Conservation (phyloP, 2,888 invertebrate genomes). For the Drosophila multiciliata region DNA sequence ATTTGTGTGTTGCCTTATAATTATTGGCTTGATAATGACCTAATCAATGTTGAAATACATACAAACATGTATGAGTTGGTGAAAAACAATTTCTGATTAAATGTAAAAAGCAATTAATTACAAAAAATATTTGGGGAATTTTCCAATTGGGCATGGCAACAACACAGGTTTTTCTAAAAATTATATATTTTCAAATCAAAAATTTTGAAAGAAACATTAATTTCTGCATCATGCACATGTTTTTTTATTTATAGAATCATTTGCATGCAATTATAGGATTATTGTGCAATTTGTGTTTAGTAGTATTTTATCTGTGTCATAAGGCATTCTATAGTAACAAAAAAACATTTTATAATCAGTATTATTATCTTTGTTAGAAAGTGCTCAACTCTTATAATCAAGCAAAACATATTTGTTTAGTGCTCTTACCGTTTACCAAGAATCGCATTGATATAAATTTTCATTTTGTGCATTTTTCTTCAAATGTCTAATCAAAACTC, state of each 20-base stretch:
- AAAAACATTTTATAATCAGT: not conserved
- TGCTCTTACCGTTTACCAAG: not conserved
- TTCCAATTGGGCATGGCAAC: slow-evolving; percentile 12
- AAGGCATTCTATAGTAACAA: not conserved
- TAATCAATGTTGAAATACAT: slow-evolving; percentile 40
- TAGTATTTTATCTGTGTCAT: not conserved
- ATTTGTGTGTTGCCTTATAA: slow-evolving; percentile 47
- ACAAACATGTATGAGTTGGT: not conserved
- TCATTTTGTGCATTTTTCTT: not conserved
- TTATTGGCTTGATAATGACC: slow-evolving; percentile 55
- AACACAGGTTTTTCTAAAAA: not conserved
- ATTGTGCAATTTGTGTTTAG: not conserved
- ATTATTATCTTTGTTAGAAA: not conserved
- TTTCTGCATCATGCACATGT: not conserved
- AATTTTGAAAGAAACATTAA: not conserved
- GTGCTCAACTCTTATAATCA: not conserved
- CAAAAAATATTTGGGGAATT: not conserved
- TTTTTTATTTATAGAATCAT: not conserved
- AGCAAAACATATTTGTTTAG: not conserved
- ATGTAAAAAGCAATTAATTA: slow-evolving; percentile 21
- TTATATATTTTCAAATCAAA: not conserved
- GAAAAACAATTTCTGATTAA: slow-evolving; percentile 2
- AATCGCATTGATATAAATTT: not conserved
- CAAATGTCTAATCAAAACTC: not conserved
- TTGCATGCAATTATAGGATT: not conserved